A percentile compares a stretch with the other conserved stretches of the same genome.
Evolutionary conservation across 2,888 invertebrate genomes (phyloP).

Genomic region (Pseudoips prasinana): DNA sequence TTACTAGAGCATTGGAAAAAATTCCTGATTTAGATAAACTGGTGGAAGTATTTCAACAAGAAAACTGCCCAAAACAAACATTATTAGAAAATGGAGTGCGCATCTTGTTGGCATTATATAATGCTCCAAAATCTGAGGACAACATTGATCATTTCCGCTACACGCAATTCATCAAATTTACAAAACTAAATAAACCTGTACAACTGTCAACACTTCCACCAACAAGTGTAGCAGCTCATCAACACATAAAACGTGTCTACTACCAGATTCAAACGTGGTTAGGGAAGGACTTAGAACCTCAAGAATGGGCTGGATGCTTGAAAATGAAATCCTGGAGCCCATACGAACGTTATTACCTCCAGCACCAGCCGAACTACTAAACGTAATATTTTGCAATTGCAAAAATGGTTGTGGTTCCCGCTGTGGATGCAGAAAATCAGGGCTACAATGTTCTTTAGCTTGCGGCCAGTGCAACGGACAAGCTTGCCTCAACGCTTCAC

Average conservation of each 20-base stretch:
- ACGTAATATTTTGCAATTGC: conserved; percentile 35
- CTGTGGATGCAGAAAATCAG: conserved; percentile 24
- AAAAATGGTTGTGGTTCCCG: conserved; percentile 35
- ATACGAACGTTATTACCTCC: conserved; percentile 34
- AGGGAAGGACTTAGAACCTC: conserved; percentile 33
- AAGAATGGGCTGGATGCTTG: conserved; percentile 33
- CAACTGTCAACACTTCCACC: conserved; percentile 41
- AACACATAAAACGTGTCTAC: conserved; percentile 36
- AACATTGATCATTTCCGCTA: conserved; percentile 25
- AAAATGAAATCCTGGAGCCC: conserved; percentile 41
- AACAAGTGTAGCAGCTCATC: conserved; percentile 41
- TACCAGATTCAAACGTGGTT: conserved; percentile 36
- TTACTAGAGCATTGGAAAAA: conserved; percentile 1
- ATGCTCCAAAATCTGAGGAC: conserved; percentile 41
- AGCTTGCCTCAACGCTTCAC: conserved; percentile 19
- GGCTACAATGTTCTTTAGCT: conserved; percentile 24
- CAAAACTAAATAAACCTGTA: conserved; percentile 42
- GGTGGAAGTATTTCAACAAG: conserved; percentile 35
- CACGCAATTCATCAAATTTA: conserved; percentile 36
- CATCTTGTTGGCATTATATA: conserved; percentile 42
- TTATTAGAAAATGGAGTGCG: conserved; percentile 32
- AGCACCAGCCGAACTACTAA: conserved; percentile 19
- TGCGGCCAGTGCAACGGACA: conserved; percentile 23
- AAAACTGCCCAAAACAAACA: conserved; percentile 43
- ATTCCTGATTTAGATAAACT: conserved; percentile 35